Percentiles rank a stretch among this genome's conserved stretches.
These are phyloP conservation scores for Hoplodrina ambigua DNA, from an alignment of 2,888 invertebrate genomes.

Conservation along the genomic window DNA sequence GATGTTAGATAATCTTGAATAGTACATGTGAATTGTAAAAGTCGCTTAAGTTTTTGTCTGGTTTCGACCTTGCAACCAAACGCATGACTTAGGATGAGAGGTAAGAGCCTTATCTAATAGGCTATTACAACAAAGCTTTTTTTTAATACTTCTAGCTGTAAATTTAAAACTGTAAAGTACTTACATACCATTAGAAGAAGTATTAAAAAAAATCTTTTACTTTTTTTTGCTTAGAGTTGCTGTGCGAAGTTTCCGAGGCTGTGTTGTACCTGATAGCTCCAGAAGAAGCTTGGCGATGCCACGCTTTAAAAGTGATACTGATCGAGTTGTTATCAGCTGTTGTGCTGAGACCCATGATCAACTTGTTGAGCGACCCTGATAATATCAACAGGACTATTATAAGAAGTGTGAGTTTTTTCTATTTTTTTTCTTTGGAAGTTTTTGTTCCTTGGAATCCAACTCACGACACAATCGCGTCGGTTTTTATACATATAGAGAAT, in stretches of 20 bases:
- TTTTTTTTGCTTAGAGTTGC: conserved; percentile 90
- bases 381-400: conserved; percentile 97
- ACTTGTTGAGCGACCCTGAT: conserved; percentile 96
- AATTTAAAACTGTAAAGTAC: no score
- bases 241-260: conserved; percentile 95
- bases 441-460: no score
- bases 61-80: no score
- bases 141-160: no score
- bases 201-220: not conserved
- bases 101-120: no score
- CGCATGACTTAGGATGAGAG: no score
- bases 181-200: not conserved
- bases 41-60: no score
- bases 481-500: no score
- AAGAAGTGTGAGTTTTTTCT: conserved; percentile 92
- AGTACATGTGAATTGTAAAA: no score
- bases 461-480: no score
- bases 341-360: conserved; percentile 93
- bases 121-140: no score
- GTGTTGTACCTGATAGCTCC: conserved; percentile 95
- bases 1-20: no score
- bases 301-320: conserved; percentile 94
- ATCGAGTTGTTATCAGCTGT: conserved; percentile 94
- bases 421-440: not conserved
- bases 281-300: conserved; percentile 95